phyloP scores from a whole-genome alignment of 2,797 vertebrate species.

The Tympanoctomys barrerae region DNA sequence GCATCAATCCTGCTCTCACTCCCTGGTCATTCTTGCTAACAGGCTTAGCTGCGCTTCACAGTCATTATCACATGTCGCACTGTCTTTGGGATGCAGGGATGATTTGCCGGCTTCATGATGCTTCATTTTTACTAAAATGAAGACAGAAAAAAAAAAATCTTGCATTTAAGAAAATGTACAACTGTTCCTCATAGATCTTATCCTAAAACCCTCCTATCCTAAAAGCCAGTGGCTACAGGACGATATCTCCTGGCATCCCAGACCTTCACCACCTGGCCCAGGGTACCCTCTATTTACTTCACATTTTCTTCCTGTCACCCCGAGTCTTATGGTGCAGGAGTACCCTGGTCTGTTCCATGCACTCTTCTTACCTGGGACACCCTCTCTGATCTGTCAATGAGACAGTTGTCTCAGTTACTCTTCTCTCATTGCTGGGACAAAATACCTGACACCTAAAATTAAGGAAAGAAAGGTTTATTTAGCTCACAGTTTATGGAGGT shows the following conservation, averaged over 20 bases:
- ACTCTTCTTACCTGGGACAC: background rate
- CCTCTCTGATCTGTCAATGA: background rate
- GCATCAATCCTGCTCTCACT: constrained; percentile 62
- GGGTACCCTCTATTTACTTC: background rate
- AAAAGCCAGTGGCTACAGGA: background rate
- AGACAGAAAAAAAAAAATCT: constrained; percentile 53
- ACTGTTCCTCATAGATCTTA: constrained; percentile 8
- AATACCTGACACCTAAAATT: too few relatives aligned
- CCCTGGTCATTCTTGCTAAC: constrained; percentile 78
- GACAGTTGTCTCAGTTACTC: background rate
- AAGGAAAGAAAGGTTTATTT: too few relatives aligned
- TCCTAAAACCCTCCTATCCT: constrained; percentile 21
- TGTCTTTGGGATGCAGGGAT: constrained; percentile 79
- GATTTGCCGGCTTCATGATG: constrained; percentile 75
- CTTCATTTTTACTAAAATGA: constrained; percentile 80
- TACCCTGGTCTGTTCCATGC: background rate
- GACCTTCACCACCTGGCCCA: background rate
- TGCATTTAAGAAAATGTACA: constrained; percentile 51
- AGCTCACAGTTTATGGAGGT: too few relatives aligned
- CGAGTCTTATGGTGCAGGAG: background rate
- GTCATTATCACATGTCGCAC: constrained; percentile 82
- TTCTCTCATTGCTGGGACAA: too few relatives aligned
- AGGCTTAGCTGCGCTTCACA: constrained; percentile 73
- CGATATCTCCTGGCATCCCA: background rate
- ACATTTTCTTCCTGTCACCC: background rate